Evolutionary conservation across 1,140 invertebrate genomes (phyloP), one percentile per base, ranked within the genome.

Genomic region (Formica exsecta): DNA sequence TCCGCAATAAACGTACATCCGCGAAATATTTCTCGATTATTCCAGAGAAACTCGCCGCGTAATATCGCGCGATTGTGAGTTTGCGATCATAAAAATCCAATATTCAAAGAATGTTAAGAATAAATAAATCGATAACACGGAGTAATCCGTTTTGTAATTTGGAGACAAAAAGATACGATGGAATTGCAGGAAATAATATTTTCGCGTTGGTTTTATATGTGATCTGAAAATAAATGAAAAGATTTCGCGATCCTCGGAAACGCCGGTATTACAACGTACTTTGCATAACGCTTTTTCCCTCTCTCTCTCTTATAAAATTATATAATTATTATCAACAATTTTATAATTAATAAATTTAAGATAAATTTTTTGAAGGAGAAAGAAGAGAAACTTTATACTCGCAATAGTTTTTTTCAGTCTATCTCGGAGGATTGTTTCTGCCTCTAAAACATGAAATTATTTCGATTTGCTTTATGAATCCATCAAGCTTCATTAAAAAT

Each of bases 21-120:
- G 75, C 29, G 41, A 65, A 51, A 38, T 22, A 66, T 25, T 41
- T 79, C 61, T 51, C 75, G 41, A 36, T 65, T 79, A 66, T 66
- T 66, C n/a, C 11, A 36, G 19, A 19, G 25, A 36, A 16, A 79
- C n/a, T 36, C 29, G 38, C 13, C 25, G 8, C 13, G n/a, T 65
- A 65, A 65, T n/a, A 66, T 79, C 29, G n/a, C 61, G 41, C 59
- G 61, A 66, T 51, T 51, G 61, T 41, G 29, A 77, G 16, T n/a
- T 41, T 19, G 38, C 36, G 61, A 77, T 75, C 16, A 11, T 19
- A 36, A 38, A 61, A 25, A 54, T 41, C 16, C 54, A 61, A 75
- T 61, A 75, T 75, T 22, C 54, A 22, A 13, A 29, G 36, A 75
- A 75, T 41, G 54, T 75, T 22, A 59, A 8, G 13, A 22, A 75